Evolutionary conservation across 2,797 vertebrate species (phyloP).

Genomic region (Salarias fasciatus): DNA sequence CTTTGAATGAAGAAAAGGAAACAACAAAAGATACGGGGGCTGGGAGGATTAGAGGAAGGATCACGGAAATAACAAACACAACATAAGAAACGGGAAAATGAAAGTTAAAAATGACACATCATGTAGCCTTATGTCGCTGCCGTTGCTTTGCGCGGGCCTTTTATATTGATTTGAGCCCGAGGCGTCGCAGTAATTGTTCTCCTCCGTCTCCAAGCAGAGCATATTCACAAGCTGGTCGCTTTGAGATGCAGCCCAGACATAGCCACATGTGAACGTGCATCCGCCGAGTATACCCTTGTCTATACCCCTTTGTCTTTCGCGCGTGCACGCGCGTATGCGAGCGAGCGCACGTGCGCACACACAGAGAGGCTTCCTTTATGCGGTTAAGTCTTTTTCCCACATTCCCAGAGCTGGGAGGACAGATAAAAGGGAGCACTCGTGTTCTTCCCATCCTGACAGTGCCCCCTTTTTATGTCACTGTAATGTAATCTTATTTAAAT

Average conservation of each 20-base stretch:
- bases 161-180: conserved; percentile 62
- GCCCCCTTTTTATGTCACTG: conserved; percentile 76
- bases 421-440: conserved; percentile 77
- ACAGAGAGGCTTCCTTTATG: conserved; percentile 35
- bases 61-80: conserved; percentile 38
- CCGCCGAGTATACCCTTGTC: conserved; percentile 20
- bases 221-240: conserved; percentile 48
- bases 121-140: conserved; percentile 57
- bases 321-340: conserved; percentile 26
- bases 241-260: conserved; percentile 28
- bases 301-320: conserved; percentile 24
- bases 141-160: conserved; percentile 37
- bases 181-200: conserved; percentile 67
- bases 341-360: conserved; percentile 6
- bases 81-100: too few relatives aligned
- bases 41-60: conserved; percentile 58
- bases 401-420: conserved; percentile 65
- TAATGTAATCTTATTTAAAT: conserved; percentile 86
- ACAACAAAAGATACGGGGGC: conserved; percentile 41
- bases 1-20: conserved; percentile 48
- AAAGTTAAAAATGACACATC: conserved; percentile 63
- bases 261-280: conserved; percentile 24
- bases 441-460: conserved; percentile 76
- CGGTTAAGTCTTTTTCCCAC: conserved; percentile 47
- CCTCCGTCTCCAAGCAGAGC: conserved; percentile 42